Evolutionary conservation across 2,797 vertebrate genomes (phyloP).

Genomic region (Macropodus opercularis): DNA sequence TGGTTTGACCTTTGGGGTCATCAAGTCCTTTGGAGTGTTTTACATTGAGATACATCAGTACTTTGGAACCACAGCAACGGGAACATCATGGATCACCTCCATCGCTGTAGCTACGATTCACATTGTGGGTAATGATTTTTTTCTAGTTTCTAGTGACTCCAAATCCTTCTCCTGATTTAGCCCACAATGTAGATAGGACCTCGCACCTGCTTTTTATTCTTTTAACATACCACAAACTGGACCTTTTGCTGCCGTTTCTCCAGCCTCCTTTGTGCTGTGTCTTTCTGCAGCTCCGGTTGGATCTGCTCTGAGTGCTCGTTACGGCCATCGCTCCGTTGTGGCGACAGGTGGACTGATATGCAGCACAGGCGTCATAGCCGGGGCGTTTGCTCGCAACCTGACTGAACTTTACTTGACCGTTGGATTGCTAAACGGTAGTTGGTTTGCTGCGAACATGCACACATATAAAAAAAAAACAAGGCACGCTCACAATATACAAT

Average conservation of each 20-base stretch:
- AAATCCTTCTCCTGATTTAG: slow-evolving; percentile 1
- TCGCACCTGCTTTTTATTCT: not conserved
- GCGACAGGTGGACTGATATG: slow-evolving; percentile 70
- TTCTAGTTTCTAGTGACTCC: not conserved
- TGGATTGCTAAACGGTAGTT: slow-evolving; percentile 71
- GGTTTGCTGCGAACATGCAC: not conserved
- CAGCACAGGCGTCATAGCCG: slow-evolving; percentile 60
- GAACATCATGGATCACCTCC: slow-evolving; percentile 76
- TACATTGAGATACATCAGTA: slow-evolving; percentile 70
- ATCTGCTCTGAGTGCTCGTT: slow-evolving; percentile 61
- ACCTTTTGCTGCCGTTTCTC: not conserved
- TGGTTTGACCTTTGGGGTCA: slow-evolving; percentile 73
- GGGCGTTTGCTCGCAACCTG: slow-evolving; percentile 61
- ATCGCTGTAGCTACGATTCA: slow-evolving; percentile 73
- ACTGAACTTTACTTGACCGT: slow-evolving; percentile 72
- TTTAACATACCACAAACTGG: not conserved
- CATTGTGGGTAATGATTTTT: slow-evolving; percentile 57
- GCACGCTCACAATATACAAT: not conserved
- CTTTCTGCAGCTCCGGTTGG: slow-evolving; percentile 65
- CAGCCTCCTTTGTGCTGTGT: slow-evolving; percentile 4
- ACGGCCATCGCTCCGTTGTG: slow-evolving; percentile 68
- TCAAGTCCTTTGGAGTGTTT: slow-evolving; percentile 76
- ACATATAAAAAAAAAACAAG: not conserved
- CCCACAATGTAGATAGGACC: no score
- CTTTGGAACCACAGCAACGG: slow-evolving; percentile 71